Conservation (phyloP, 1,140 invertebrate genomes). For the Zophobas morio region DNA sequence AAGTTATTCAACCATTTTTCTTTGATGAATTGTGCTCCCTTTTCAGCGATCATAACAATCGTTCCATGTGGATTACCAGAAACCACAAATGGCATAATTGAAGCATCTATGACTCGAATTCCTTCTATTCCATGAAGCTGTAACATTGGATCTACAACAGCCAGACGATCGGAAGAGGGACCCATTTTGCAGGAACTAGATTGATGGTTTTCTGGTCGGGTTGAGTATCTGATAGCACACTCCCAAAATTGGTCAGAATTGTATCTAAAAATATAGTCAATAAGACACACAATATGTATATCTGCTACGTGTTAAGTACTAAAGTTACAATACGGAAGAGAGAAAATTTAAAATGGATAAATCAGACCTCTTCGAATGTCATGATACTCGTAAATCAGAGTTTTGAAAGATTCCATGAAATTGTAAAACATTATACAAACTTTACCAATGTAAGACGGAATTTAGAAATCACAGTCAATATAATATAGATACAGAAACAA, state of each 20-base stretch:
- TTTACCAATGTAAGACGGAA: too few species aligned
- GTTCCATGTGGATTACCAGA: conserved; percentile 87
- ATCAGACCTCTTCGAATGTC: too few species aligned
- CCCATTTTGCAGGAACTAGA: conserved; percentile 87
- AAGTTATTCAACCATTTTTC: conserved; percentile 57
- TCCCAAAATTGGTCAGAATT: conserved; percentile 85
- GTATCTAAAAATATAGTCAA: conserved; percentile 66
- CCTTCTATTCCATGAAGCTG: conserved; percentile 78
- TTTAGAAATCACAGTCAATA: too few species aligned
- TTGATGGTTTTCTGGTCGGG: conserved; percentile 83
- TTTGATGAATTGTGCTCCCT: conserved; percentile 83
- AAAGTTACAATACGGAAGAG: too few species aligned
- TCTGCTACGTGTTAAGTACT: too few species aligned
- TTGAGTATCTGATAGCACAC: conserved; percentile 76
- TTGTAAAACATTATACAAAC: too few species aligned
- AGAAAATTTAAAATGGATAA: too few species aligned
- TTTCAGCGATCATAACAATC: conserved; percentile 86
- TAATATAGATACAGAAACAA: too few species aligned
- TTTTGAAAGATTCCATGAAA: too few species aligned
- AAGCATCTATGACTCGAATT: conserved; percentile 82
- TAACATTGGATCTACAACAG: conserved; percentile 80
- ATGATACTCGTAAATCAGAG: too few species aligned
- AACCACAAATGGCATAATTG: conserved; percentile 81
- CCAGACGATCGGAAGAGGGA: conserved; percentile 72
- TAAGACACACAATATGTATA: too few species aligned